These are phyloP conservation scores for Phymorhynchus buccinoides DNA, from an alignment of 1,140 invertebrate species.

Conservation along the genomic window DNA sequence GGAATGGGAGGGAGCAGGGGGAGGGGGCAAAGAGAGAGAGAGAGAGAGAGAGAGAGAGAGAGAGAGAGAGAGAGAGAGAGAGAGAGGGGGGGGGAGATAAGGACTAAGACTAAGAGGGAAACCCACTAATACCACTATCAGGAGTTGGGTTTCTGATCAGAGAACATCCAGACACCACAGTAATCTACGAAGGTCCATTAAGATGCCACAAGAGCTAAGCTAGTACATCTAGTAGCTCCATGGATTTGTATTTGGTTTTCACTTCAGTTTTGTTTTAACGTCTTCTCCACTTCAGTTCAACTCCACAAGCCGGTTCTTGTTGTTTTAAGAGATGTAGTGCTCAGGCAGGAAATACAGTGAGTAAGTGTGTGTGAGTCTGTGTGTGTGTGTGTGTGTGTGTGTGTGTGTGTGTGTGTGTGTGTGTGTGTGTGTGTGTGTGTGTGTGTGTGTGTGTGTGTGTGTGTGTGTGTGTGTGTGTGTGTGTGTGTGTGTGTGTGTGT, in stretches of 20 bases:
- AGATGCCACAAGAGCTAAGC: neutral
- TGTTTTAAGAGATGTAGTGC: too few species aligned
- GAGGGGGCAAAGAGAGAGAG: constrained; percentile 27
- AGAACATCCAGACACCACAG: neutral
- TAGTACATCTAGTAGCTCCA: neutral
- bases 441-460: too few species aligned
- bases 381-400: too few species aligned
- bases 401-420: too few species aligned
- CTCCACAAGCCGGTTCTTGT: too few species aligned
- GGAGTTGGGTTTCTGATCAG: neutral
- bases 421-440: too few species aligned
- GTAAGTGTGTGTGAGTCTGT: too few species aligned
- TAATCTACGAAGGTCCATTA: neutral
- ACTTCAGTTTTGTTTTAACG: neutral
- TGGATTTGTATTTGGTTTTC: too few species aligned
- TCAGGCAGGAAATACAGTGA: too few species aligned
- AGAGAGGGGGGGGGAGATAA: constrained; percentile 36
- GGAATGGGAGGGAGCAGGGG: constrained; percentile 12
- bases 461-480: too few species aligned
- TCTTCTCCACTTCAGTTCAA: too few species aligned
- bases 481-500: too few species aligned
- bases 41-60: constrained; percentile 24
- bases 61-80: constrained; percentile 38
- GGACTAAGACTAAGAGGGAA: neutral
- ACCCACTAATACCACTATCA: neutral